Evolutionary conservation across 2,888 invertebrate species (phyloP).

Genomic region (Quadroppia sp.): DNA sequence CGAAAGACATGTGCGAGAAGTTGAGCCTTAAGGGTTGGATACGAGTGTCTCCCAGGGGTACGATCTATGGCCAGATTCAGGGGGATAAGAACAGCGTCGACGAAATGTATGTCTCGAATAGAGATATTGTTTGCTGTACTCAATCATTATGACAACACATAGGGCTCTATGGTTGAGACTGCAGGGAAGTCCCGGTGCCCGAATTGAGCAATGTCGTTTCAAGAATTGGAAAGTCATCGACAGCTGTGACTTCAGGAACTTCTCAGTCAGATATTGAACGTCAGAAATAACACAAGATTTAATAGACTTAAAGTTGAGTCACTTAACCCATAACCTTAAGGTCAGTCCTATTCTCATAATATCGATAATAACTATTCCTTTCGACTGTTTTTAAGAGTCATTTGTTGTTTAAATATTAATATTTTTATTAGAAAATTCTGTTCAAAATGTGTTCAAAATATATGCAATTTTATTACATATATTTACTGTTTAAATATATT

Average conservation of each 20-base stretch:
- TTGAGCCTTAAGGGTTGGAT: constrained; percentile 82
- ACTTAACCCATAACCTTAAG: too few relatives aligned
- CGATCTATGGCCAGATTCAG: constrained; percentile 83
- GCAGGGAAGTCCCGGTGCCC: constrained; percentile 52
- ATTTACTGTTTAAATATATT: too few relatives aligned
- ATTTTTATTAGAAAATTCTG: too few relatives aligned
- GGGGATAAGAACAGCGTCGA: constrained; percentile 72
- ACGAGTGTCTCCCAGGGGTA: constrained; percentile 74
- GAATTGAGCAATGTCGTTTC: constrained; percentile 50
- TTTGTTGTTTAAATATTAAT: too few relatives aligned
- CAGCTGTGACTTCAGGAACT: constrained; percentile 65
- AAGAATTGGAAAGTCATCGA: constrained; percentile 65
- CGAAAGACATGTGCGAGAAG: constrained; percentile 63
- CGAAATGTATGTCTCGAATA: constrained; percentile 66
- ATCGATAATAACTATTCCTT: too few relatives aligned
- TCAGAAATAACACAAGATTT: too few relatives aligned
- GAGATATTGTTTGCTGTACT: neutral
- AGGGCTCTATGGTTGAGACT: constrained; percentile 51
- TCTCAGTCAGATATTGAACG: constrained; percentile 71
- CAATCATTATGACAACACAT: constrained; percentile 32
- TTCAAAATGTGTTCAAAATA: too few relatives aligned
- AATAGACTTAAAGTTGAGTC: too few relatives aligned
- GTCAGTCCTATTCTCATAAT: too few relatives aligned
- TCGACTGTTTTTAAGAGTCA: too few relatives aligned
- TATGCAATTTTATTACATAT: too few relatives aligned